Base-by-base conservation (phyloP, 1,140 invertebrate species). In the Chelonus insularis region DNA sequence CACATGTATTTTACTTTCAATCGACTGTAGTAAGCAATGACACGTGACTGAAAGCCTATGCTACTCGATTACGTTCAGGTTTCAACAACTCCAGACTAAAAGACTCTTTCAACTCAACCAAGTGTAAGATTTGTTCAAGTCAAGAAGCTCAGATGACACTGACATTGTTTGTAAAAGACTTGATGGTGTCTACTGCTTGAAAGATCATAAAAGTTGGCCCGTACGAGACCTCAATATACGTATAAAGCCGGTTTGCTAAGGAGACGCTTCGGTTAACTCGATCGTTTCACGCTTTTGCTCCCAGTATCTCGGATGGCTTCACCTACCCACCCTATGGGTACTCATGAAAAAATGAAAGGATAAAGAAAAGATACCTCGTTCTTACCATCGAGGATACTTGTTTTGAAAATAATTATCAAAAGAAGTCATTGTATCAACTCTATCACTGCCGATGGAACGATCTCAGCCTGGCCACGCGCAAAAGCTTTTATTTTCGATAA, bases 21-120 rank as follows among this genome's bases (percentile, higher is more conserved):
- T 34, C n/a, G 25, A 52, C 16, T 48, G 43, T 66, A n/a, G n/a
- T 67, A 71, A 62, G 65, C 73, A 76, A 77, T 79, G 76, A 76
- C 72, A 79, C 72, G 76, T 78, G 75, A 80, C 72, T 76, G 12
- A 23, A 14, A 48, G 9, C 9, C 11, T 23, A n/a, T 45, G 41
- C 37, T 41, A 9, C 8, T 23, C 7, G 21, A 12, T 1, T 48
- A 11, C 16, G 4, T 43, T 43, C 16, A 6, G 5, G 14, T 4
- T 43, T 43, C 16, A 18, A 18, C 14, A 4, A 43, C 14, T 16
- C 6, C 34, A 21, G 18, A 54, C 20, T 4, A 23, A n/a, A n/a
- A 54, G 25, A 29, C 43, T 21, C 21, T 18, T 3, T 8, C 16
- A 23, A 18, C 50, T 32, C 8, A 25, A 8, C 14, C 7, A 45